Conservation (phyloP, 2,888 invertebrate species). For the Timandra comae region DNA sequence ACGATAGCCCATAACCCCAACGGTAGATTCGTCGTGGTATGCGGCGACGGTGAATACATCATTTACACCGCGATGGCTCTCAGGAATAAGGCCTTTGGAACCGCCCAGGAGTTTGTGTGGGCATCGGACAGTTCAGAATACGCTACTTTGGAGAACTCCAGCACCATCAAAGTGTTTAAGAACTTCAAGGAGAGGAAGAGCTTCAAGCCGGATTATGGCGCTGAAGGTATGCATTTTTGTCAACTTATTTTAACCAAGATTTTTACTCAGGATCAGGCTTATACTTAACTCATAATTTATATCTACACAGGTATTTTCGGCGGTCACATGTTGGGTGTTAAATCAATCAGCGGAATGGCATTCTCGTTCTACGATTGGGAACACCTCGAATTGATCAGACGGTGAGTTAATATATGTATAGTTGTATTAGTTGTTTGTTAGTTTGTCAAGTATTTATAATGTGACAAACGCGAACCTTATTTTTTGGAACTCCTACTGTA, state of each 20-base stretch:
- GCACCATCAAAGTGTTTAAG: slow-evolving; percentile 95
- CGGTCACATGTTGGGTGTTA: slow-evolving; percentile 92
- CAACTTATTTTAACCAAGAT: no score
- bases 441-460: no score
- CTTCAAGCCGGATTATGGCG: slow-evolving; percentile 97
- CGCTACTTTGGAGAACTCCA: slow-evolving; percentile 91
- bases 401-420: no score
- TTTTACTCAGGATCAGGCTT: no score
- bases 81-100: slow-evolving; percentile 98
- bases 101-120: slow-evolving; percentile 99
- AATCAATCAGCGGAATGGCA: slow-evolving; percentile 92
- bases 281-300: neutral
- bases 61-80: slow-evolving; percentile 99
- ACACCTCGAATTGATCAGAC: slow-evolving; percentile 88
- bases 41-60: slow-evolving; percentile 99
- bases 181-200: slow-evolving; percentile 98
- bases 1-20: slow-evolving; percentile 99
- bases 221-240: slow-evolving; percentile 83
- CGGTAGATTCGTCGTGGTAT: slow-evolving; percentile 94
- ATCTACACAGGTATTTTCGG: slow-evolving; percentile 86
- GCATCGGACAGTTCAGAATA: slow-evolving; percentile 96
- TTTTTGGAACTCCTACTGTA: no score
- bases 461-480: neutral
- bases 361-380: slow-evolving; percentile 99
- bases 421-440: no score